These are phyloP conservation scores for Anguilla pacifica DNA, from an alignment of 2,797 vertebrate species.

Conservation along the genomic window DNA sequence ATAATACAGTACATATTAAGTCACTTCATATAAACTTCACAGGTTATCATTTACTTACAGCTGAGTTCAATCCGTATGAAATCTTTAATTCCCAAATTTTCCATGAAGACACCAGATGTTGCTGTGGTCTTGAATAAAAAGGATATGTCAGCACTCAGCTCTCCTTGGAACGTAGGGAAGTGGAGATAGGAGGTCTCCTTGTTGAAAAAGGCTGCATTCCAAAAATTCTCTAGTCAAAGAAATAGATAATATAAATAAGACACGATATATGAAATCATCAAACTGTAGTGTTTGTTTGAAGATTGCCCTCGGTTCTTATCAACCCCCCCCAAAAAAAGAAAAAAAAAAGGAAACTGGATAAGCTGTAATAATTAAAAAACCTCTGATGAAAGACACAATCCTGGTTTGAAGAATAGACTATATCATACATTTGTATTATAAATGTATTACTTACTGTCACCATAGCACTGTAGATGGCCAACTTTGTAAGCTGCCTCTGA, in stretches of 20 bases:
- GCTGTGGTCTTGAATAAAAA: slow-evolving; percentile 94
- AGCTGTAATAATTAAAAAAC: neutral
- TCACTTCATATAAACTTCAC: neutral
- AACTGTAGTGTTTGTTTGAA: neutral
- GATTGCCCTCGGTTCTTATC: no score
- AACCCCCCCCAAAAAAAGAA: neutral
- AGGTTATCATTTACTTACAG: slow-evolving; percentile 76
- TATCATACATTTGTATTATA: neutral
- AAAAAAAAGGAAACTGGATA: neutral
- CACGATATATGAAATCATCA: slow-evolving; percentile 3
- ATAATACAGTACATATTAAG: neutral
- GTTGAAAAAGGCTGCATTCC: slow-evolving; percentile 91
- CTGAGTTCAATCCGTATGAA: slow-evolving; percentile 90
- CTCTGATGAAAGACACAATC: neutral
- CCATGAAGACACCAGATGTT: slow-evolving; percentile 89
- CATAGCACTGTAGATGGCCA: slow-evolving; percentile 85
- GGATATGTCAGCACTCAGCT: slow-evolving; percentile 89
- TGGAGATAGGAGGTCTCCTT: slow-evolving; percentile 90
- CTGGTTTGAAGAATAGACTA: neutral
- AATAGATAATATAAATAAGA: slow-evolving; percentile 24
- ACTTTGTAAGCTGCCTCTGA: slow-evolving; percentile 87
- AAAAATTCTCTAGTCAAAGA: slow-evolving; percentile 73
- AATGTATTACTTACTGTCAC: slow-evolving; percentile 84
- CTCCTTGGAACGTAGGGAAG: slow-evolving; percentile 91
- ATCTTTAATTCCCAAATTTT: slow-evolving; percentile 93